Base-by-base conservation (phyloP, 2,113 vertebrate species). In the Pomatostomus ruficeps region DNA sequence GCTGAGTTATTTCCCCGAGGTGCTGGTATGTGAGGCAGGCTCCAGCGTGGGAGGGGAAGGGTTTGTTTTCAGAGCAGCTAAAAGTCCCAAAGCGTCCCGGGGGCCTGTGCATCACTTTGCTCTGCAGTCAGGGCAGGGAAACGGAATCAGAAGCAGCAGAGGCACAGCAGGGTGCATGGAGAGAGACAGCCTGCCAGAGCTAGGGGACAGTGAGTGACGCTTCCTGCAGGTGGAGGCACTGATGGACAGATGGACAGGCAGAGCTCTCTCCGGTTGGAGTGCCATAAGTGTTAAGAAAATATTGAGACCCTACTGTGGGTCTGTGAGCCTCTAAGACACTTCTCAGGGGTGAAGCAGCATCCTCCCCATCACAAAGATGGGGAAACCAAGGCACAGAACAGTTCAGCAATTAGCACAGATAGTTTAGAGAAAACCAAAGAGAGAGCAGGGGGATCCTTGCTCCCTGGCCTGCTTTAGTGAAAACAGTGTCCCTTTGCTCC, bases 31-130 rank as follows among this genome's bases (percentile, higher is more conserved):
- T 4, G 84, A 67, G 76, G 45, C 65, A 61, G 89, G 19, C 31
- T 83, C 35, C 66, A 65, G 66, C 1, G 38, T 95, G 78, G 71
- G 78, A 91, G 68, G 70, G 43, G 24, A 91, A 89, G 86, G 91
- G 67, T 70, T 97, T 95, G 81, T 91, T 96, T 85, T 46, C 91
- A 68, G 70, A 75, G 66, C 76, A 91, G 58, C 25, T 75, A 43
- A 89, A 24, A 52, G 95, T 92, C 81, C 89, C 91, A 35, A 23
- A 76, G 83, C 38, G 10, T 68, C 25, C 58, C 1, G 2, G 24
- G 68, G 84, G 49, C 33, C 61, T 16, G 68, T 20, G 73, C 63
- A 51, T 70, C 1, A 1, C 61, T 61, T 72, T 85, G 45, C 55
- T 85, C 71, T n/a, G 42, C 9, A 1, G 3, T 6, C 48, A 33